A percentile compares a stretch with the other conserved stretches of the same genome.
phyloP scores from a whole-genome alignment of 2,797 vertebrate genomes.

The Brotula barbata region DNA sequence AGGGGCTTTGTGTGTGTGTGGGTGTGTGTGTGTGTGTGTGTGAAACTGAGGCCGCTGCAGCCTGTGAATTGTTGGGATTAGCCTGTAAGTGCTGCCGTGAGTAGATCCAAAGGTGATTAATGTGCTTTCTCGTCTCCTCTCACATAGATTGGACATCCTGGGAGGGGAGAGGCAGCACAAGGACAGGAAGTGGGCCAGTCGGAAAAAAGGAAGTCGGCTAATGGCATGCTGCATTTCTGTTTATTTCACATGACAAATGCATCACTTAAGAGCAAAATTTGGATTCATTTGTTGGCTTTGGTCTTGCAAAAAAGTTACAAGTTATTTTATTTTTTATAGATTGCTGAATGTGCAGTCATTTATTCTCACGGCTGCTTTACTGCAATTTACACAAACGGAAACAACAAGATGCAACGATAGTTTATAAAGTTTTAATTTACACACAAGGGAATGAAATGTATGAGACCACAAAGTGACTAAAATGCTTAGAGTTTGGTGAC shows the following conservation, averaged over 20 bases:
- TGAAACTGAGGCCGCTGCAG: slow-evolving; percentile 2
- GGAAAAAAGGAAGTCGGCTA: slow-evolving; percentile 31
- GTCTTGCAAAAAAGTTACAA: too few species aligned
- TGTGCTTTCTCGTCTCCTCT: slow-evolving; percentile 40
- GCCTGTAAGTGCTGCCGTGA: slow-evolving; percentile 34
- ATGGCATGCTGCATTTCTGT: slow-evolving; percentile 18
- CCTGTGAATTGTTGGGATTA: too few species aligned
- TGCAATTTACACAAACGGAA: too few species aligned
- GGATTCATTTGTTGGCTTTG: not conserved
- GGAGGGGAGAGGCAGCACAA: slow-evolving; percentile 36
- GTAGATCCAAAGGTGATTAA: slow-evolving; percentile 51
- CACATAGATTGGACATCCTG: slow-evolving; percentile 52
- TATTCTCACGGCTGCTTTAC: too few species aligned
- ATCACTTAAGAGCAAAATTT: not conserved
- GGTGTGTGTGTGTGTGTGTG: slow-evolving; percentile 10
- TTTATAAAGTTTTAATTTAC: too few species aligned
- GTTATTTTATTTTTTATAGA: too few species aligned
- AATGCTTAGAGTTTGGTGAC: too few species aligned
- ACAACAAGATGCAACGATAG: too few species aligned
- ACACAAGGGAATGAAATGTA: too few species aligned
- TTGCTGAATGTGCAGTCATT: too few species aligned
- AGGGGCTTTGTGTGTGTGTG: slow-evolving; percentile 21
- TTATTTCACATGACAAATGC: slow-evolving; percentile 23
- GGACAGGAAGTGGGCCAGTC: slow-evolving; percentile 49
- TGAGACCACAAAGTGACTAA: too few species aligned